A percentile compares a stretch with the other conserved stretches of the same genome.
phyloP scores from a whole-genome alignment of 1,140 invertebrate genomes.

The Camponotus floridanus region DNA sequence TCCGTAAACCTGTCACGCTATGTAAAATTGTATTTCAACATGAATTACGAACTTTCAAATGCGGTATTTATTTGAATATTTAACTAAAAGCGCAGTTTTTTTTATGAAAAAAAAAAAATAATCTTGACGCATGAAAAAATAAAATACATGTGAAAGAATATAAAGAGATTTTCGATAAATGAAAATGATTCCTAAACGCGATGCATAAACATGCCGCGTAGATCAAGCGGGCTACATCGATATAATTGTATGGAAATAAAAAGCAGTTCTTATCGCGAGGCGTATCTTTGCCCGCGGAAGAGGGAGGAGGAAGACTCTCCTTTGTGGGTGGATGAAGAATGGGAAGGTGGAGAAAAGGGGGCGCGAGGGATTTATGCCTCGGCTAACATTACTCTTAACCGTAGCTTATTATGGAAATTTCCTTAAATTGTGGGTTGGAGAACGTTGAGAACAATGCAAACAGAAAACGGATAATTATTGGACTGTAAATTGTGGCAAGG shows the following conservation, averaged over 20 bases:
- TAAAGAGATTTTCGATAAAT: slow-evolving; percentile 26
- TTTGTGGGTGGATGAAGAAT: slow-evolving; percentile 64
- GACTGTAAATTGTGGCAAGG: slow-evolving; percentile 69
- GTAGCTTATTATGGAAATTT: slow-evolving; percentile 80
- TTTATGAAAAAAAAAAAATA: neutral
- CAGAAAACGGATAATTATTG: slow-evolving; percentile 81
- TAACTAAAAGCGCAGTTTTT: neutral
- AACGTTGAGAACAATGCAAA: slow-evolving; percentile 77
- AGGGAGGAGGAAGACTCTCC: neutral
- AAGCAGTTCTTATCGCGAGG: slow-evolving; percentile 59
- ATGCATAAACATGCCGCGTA: slow-evolving; percentile 43
- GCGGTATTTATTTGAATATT: neutral
- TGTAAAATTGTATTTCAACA: neutral
- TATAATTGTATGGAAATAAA: slow-evolving; percentile 76
- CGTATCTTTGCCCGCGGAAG: slow-evolving; percentile 40
- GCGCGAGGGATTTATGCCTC: slow-evolving; percentile 71
- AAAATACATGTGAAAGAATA: neutral
- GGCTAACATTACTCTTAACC: slow-evolving; percentile 74
- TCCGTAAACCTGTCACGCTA: neutral
- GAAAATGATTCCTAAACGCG: neutral
- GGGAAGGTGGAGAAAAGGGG: slow-evolving; percentile 61
- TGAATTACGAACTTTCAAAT: neutral
- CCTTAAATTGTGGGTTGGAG: slow-evolving; percentile 76
- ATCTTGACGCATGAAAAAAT: neutral
- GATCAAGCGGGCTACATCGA: slow-evolving; percentile 67